Evolutionary conservation across 2,797 vertebrate species (phyloP).

Genomic region (Takifugu rubripes): DNA sequence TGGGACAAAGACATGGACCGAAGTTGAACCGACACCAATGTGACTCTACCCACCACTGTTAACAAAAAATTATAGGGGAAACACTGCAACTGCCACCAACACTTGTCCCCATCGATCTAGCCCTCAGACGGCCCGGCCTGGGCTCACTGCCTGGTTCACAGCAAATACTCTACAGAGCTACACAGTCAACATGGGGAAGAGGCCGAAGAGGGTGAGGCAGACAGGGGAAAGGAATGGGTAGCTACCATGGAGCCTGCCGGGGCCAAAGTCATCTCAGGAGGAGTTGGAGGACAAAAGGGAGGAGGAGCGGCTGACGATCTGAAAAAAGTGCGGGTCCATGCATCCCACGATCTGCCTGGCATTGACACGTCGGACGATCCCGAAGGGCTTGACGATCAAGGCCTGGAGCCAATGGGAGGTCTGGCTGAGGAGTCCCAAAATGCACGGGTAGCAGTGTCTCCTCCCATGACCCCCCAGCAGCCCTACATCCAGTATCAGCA

Average conservation of each 20-base stretch:
- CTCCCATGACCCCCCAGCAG: slow-evolving; percentile 90
- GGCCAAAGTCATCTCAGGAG: slow-evolving; percentile 73
- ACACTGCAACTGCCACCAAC: slow-evolving; percentile 70
- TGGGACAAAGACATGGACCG: slow-evolving; percentile 45
- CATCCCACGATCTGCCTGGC: slow-evolving; percentile 62
- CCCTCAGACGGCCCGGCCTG: slow-evolving; percentile 90
- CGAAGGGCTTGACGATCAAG: slow-evolving; percentile 81
- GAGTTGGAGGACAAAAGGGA: slow-evolving; percentile 61
- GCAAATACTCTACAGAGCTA: slow-evolving; percentile 86
- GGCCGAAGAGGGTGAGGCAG: slow-evolving; percentile 86
- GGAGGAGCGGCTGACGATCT: slow-evolving; percentile 64
- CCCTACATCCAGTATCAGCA: slow-evolving; percentile 97
- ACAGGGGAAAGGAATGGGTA: slow-evolving; percentile 88
- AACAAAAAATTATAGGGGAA: slow-evolving; percentile 63
- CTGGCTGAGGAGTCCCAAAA: slow-evolving; percentile 86
- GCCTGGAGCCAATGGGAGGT: slow-evolving; percentile 80
- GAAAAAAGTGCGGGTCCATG: slow-evolving; percentile 83
- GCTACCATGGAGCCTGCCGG: slow-evolving; percentile 68
- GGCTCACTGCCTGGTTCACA: slow-evolving; percentile 87
- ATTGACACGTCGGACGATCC: slow-evolving; percentile 72
- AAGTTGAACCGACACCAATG: slow-evolving; percentile 38
- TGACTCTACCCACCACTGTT: slow-evolving; percentile 64
- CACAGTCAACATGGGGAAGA: slow-evolving; percentile 75
- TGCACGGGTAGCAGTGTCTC: slow-evolving; percentile 85
- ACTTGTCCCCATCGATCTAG: slow-evolving; percentile 81